Base-by-base conservation (phyloP, 37 sponge, comb jelly and placozoan genomes). In the Amphimedon queenslandica region DNA sequence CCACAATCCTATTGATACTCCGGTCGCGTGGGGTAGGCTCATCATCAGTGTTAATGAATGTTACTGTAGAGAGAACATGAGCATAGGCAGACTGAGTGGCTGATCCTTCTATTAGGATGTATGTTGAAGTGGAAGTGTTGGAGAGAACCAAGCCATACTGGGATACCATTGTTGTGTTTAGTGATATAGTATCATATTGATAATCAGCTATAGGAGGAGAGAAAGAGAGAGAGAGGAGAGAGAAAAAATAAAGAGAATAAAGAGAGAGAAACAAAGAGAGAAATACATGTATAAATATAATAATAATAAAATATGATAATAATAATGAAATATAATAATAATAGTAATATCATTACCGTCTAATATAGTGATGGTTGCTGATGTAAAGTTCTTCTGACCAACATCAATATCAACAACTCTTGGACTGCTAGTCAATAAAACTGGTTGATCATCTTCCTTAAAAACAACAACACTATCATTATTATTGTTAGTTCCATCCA, bases 21-120 rank as follows among this genome's bases (percentile, higher is more conserved):
- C 36, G 63, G 5, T 29, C 20, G 5, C 37, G 41, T 27, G 39
- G 39, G 6, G 21, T 29, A 43, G 85, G 85, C 40, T 85, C 79
- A 20, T 78, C 79, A 20, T 47, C 79, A 4, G 61, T 58, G 53
- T 82, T 88, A 30, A 36, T 60, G 66, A 63, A 88, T 24, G 40
- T 30, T 16, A 82, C 51, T 24, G 53, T 56, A 18, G 33, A 3
- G 10, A 88, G 63, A 13, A 82, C n/a, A 28, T 29, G 32, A 4
- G 8, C 55, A 38, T 78, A 82, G 1, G 30, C 43, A 0, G 35
- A 39, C 16, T 58, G 61, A 27, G 68, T 23, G 10, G 79, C 83
- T 42, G 13, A 6, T n/a, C 67, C 76, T 31, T 57, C 8, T 42
- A 80, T 71, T 27, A 6, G 0, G 27, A 70, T 38, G 21, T 41